Base-by-base conservation (phyloP, 2,888 invertebrate species). In the Tetheella fluctuosa region DNA sequence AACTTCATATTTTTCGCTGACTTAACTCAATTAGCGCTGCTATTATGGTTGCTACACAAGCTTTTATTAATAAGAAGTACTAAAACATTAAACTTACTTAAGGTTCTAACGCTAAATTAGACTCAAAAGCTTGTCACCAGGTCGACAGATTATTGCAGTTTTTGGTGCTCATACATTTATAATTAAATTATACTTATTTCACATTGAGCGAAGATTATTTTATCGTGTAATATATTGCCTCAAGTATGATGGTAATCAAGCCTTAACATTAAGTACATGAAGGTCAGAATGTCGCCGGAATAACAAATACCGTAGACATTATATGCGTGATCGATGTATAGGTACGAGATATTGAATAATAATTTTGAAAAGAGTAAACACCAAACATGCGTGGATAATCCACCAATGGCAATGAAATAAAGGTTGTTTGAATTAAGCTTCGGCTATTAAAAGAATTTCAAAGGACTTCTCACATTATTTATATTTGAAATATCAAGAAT, bases 331-430 rank as follows among this genome's bases (percentile, higher is more conserved):
- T 58, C 54, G 60, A 62, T 62, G 61, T 54, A 53, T 59, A 34
- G 13, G 12, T 13, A 68, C 57, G 53, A 58, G 64, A 58, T 68
- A 69, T 68, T 64, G 67, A 67, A 68, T 66, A 67, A 66, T 65
- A 59, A 59, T 64, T 64, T 64, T 48, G 23, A 48, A 42, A 52
- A 48, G 59, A 48, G 39, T 60, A 59, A 64, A 63, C 30, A 59
- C 54, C 57, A 57, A 58, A 54, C 58, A 55, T 67, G 55, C 67
- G 63, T 58, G 60, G 62, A 64, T 70, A 67, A 71, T 71, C 68
- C 70, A 63, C 62, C 64, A 60, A 61, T 68, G 72, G 80, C 76
- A 77, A 80, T 79, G 78, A 79, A 64, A 65, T 69, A 75, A 79
- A 82, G 80, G 78, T 76, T 80, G 71, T 65, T 42, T 67, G 63